A percentile compares a stretch with the other conserved stretches of the same genome.
phyloP scores from a whole-genome alignment of 2,113 vertebrate species.

The Hyperoodon ampullatus region DNA sequence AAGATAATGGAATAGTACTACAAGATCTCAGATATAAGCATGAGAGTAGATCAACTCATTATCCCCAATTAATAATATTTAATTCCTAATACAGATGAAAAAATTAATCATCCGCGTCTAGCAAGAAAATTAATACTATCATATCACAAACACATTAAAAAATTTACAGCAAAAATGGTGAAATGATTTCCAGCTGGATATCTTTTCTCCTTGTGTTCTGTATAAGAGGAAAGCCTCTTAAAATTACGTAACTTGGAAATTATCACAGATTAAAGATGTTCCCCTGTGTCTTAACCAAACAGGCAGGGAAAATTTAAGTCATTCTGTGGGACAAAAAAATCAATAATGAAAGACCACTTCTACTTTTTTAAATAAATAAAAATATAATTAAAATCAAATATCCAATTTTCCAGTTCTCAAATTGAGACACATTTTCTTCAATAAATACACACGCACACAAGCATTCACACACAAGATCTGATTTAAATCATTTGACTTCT shows the following conservation, averaged over 20 bases:
- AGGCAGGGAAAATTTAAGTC: slow-evolving; percentile 3
- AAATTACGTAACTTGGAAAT: slow-evolving; percentile 44
- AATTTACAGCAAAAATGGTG: slow-evolving; percentile 61
- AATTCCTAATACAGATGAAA: slow-evolving; percentile 57
- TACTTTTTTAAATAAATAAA: slow-evolving; percentile 56
- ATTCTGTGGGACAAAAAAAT: slow-evolving; percentile 38
- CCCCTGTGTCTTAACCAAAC: slow-evolving; percentile 31
- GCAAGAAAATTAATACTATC: slow-evolving; percentile 52
- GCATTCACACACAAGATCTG: background rate
- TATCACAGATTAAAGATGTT: background rate
- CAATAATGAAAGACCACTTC: slow-evolving; percentile 53
- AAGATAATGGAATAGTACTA: slow-evolving; percentile 59
- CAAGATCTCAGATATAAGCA: slow-evolving; percentile 53
- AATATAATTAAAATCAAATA: slow-evolving; percentile 62
- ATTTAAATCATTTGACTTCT: slow-evolving; percentile 79
- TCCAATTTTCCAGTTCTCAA: slow-evolving; percentile 51
- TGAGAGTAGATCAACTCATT: slow-evolving; percentile 21
- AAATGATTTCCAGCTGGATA: slow-evolving; percentile 75
- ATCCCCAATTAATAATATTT: slow-evolving; percentile 51
- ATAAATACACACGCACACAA: background rate
- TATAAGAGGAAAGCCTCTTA: slow-evolving; percentile 68
- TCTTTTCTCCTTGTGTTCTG: slow-evolving; percentile 26
- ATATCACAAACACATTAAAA: slow-evolving; percentile 63
- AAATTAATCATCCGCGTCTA: slow-evolving; percentile 38
- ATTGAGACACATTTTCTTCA: slow-evolving; percentile 51